These are phyloP conservation scores for Drosophila niveifrons DNA, from an alignment of 2,888 invertebrate species.

Conservation along the genomic window DNA sequence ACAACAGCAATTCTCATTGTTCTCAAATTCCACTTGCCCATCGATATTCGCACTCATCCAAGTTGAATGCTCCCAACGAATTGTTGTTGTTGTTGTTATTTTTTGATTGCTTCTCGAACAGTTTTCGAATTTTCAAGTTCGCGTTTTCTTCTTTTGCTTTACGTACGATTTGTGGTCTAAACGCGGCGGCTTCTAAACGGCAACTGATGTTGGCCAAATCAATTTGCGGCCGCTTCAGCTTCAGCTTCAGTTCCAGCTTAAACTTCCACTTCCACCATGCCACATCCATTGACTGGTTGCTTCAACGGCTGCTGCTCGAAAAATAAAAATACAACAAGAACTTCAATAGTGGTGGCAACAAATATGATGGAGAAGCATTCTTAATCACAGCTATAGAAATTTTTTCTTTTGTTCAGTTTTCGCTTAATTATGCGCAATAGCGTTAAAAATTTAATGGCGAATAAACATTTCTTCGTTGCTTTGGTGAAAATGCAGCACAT, in stretches of 20 bases:
- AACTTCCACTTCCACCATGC: constrained; percentile 1
- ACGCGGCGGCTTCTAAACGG: constrained; percentile 76
- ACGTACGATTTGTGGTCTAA: constrained; percentile 59
- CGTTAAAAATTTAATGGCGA: constrained; percentile 77
- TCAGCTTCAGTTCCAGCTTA: constrained; percentile 3
- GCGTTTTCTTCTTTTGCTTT: constrained; percentile 19
- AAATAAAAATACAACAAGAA: constrained; percentile 24
- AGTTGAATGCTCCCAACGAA: constrained; percentile 31
- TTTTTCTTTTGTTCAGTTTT: constrained; percentile 69
- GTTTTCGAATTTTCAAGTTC: constrained; percentile 16
- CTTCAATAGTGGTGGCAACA: neutral
- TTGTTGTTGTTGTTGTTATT: constrained; percentile 21
- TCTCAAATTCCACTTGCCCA: constrained; percentile 53
- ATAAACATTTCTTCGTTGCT: constrained; percentile 60
- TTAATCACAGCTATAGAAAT: constrained; percentile 74
- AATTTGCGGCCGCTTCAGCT: constrained; percentile 53
- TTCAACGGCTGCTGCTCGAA: constrained; percentile 24
- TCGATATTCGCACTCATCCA: constrained; percentile 69
- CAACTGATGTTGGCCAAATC: constrained; percentile 77
- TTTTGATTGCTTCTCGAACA: constrained; percentile 9
- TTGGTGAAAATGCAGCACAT: constrained; percentile 73
- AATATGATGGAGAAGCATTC: constrained; percentile 56
- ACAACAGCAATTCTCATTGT: constrained; percentile 32
- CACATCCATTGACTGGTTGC: constrained; percentile 24
- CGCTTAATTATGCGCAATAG: constrained; percentile 77